These are phyloP conservation scores for Anolis sagrei DNA, from an alignment of 2,113 vertebrate genomes.

Conservation along the genomic window DNA sequence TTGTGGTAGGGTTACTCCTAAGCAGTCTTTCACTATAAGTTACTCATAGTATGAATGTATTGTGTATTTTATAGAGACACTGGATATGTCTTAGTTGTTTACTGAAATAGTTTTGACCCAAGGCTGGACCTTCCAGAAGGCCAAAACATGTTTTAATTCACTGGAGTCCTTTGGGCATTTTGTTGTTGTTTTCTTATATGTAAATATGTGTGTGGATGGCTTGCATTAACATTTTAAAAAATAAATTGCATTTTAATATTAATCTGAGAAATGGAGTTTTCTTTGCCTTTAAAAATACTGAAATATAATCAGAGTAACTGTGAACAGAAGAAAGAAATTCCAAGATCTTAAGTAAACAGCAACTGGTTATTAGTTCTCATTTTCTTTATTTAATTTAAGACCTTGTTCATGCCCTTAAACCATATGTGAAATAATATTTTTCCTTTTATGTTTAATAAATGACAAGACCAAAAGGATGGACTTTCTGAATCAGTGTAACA, in stretches of 20 bases:
- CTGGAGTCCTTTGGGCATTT: conserved; percentile 67
- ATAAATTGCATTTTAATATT: conserved; percentile 44
- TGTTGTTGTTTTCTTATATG: conserved; percentile 47
- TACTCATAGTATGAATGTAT: conserved; percentile 19
- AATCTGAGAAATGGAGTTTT: conserved; percentile 30
- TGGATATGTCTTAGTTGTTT: conserved; percentile 63
- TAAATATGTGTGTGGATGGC: background rate
- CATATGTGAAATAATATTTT: background rate
- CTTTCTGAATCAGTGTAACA: background rate
- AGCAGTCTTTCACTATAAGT: conserved; percentile 27
- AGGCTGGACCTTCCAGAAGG: conserved; percentile 79
- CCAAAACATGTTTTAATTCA: conserved; percentile 76
- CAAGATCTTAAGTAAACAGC: background rate
- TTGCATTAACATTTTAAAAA: conserved; percentile 32
- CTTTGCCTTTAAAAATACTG: conserved; percentile 40
- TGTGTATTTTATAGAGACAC: conserved; percentile 46
- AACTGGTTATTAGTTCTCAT: background rate
- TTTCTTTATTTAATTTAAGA: no score
- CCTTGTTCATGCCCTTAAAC: no score
- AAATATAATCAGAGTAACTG: conserved; percentile 41
- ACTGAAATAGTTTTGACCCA: conserved; percentile 71
- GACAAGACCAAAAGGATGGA: background rate
- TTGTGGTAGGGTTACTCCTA: conserved; percentile 32
- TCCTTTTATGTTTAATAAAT: background rate
- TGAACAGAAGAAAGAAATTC: background rate